phyloP scores from a whole-genome alignment of 2,888 invertebrate species.

The Sinodicranocentrus sp. region DNA sequence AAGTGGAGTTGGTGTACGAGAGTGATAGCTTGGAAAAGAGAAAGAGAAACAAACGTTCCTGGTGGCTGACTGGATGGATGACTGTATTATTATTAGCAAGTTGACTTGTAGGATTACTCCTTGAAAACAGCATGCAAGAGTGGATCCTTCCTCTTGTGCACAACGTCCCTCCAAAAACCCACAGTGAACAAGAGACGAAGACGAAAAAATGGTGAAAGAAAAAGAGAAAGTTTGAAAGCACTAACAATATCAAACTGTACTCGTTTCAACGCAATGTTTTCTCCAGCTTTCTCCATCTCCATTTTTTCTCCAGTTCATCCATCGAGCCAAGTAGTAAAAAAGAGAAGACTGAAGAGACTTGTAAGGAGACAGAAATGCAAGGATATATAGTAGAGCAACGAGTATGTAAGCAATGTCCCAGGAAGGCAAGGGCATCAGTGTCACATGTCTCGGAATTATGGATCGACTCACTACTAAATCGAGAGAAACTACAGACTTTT shows the following conservation, averaged over 20 bases:
- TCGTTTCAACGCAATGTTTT: constrained; percentile 56
- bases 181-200: constrained; percentile 1
- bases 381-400: constrained; percentile 1
- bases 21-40: constrained; percentile 17
- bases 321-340: constrained; percentile 41
- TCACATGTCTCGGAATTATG: constrained; percentile 69
- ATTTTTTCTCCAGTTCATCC: constrained; percentile 15
- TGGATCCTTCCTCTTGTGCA: constrained; percentile 38
- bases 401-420: constrained; percentile 52
- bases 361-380: constrained; percentile 4
- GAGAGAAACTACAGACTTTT: constrained; percentile 65
- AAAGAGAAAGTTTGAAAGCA: constrained; percentile 49
- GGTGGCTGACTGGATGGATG: constrained; percentile 62
- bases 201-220: constrained; percentile 4
- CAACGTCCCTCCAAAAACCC: neutral
- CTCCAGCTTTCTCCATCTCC: constrained; percentile 42
- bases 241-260: constrained; percentile 54
- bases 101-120: constrained; percentile 64
- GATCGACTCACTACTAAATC: constrained; percentile 68
- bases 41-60: constrained; percentile 62
- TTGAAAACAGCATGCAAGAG: constrained; percentile 60
- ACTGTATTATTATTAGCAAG: constrained; percentile 65
- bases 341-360: too few species aligned
- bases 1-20: constrained; percentile 22
- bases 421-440: constrained; percentile 67